These are phyloP conservation scores for Sanderia malayensis DNA, from an alignment of 30 jellyfish, hydroid and myxozoan genomes.

Conservation along the genomic window DNA sequence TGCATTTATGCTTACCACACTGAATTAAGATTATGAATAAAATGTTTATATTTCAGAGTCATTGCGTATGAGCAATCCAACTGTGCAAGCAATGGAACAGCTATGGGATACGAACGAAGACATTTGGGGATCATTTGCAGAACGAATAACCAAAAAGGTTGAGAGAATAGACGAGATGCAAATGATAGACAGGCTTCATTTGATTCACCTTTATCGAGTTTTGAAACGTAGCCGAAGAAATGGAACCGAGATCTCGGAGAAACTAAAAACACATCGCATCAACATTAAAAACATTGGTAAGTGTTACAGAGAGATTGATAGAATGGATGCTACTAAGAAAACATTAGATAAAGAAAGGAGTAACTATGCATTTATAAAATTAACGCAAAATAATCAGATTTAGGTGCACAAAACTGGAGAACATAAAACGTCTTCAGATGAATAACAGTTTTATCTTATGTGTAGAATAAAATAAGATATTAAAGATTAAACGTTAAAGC, in stretches of 20 bases:
- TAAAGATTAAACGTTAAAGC: too few species aligned
- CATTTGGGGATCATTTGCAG: background rate
- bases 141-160: background rate
- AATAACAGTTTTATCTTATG: too few species aligned
- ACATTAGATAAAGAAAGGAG: background rate
- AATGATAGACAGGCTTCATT: background rate
- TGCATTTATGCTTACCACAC: too few species aligned
- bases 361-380: too few species aligned
- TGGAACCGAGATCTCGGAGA: background rate
- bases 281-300: background rate
- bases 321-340: background rate
- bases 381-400: too few species aligned
- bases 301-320: background rate
- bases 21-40: too few species aligned
- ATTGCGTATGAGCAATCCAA: background rate
- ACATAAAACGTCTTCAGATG: too few species aligned
- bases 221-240: background rate
- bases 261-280: background rate
- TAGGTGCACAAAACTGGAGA: too few species aligned
- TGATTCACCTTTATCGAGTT: background rate
- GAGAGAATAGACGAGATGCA: background rate
- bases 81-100: constrained; percentile 7
- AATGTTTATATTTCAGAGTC: background rate
- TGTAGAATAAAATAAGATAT: too few species aligned
- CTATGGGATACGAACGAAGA: background rate